Evolutionary conservation across 1,140 invertebrate species (phyloP).

Genomic region (Brachionus rotundiformis): DNA sequence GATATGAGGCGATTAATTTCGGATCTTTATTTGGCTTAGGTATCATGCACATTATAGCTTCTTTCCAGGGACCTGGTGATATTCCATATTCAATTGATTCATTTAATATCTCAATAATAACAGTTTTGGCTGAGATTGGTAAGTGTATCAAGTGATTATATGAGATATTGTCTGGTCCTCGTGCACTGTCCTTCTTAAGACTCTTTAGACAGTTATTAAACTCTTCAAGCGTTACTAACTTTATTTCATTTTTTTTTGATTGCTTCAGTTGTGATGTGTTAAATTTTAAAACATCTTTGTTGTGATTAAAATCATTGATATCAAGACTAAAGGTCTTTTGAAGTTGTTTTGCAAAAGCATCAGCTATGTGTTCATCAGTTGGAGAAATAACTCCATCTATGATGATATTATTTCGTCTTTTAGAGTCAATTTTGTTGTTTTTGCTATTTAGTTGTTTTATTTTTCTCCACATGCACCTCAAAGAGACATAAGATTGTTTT

Average conservation of each 20-base stretch:
- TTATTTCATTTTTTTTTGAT: background rate
- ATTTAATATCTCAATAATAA: background rate
- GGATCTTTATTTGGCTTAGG: background rate
- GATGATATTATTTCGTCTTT: background rate
- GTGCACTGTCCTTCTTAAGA: background rate
- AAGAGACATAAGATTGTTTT: background rate
- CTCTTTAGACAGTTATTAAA: background rate
- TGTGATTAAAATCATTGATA: background rate
- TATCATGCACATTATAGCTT: background rate
- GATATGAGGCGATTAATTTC: background rate
- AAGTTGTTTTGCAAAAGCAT: background rate
- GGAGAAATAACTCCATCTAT: background rate
- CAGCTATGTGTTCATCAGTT: background rate
- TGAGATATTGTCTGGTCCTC: background rate
- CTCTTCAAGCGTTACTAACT: background rate
- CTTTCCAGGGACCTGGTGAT: background rate
- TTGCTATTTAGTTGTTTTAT: background rate
- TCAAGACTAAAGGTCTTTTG: background rate
- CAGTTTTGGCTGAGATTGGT: background rate
- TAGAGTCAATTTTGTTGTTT: background rate
- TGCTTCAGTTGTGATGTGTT: background rate
- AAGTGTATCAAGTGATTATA: background rate
- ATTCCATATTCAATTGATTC: background rate
- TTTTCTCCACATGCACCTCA: background rate
- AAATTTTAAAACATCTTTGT: background rate